Evolutionary conservation across 2,888 invertebrate genomes (phyloP), one percentile per base, ranked within the genome.

Genomic region (Trissolcus japonicus): DNA sequence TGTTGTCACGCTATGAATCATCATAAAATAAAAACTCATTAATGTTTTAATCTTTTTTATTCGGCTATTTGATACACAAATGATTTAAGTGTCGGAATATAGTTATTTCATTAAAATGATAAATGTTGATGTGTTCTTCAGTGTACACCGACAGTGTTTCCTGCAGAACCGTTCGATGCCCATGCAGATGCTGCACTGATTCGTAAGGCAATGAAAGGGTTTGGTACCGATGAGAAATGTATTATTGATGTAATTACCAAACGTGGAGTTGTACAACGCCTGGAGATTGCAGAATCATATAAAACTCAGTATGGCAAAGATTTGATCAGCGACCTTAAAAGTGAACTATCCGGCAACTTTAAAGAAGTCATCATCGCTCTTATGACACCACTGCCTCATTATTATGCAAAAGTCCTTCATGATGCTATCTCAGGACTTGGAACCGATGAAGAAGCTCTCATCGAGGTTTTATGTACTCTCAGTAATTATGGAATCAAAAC

Each of bases 141-240:
- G 96, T 95, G 95, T 89, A 95, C 95, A 80, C 96, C 96, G 86
- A 96, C 96, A 81, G 95, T 96, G 79, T 95, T 94, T 90, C 95
- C 96, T 50, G 95, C 95, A 78, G 94, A 95, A 82, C 95, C 95
- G 48, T 96, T 96, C 90, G 95, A 96, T 88, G 94, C 96, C 13
- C 93, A 93, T 75, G 93, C 94, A 59, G 96, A 97, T 91, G 96
- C 96, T 2, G 94, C 94, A 80, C 93, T 94, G 74, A 91, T 97
- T 62, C 93, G 95, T 82, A 96, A 95, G 89, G 96, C 97, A 17
- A 96, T 97, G 96, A 97, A 97, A 89, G 97, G 96, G 67, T 94
- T 97, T 84, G 96, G 97, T 68, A 96, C 97, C 40, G 96, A 98
- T 86, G 97, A 98, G 89, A 95, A 95, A 85, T 94, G 96, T 74